Base-by-base conservation (phyloP, 2,888 invertebrate genomes). In the Eueremaeus valkanovi region DNA sequence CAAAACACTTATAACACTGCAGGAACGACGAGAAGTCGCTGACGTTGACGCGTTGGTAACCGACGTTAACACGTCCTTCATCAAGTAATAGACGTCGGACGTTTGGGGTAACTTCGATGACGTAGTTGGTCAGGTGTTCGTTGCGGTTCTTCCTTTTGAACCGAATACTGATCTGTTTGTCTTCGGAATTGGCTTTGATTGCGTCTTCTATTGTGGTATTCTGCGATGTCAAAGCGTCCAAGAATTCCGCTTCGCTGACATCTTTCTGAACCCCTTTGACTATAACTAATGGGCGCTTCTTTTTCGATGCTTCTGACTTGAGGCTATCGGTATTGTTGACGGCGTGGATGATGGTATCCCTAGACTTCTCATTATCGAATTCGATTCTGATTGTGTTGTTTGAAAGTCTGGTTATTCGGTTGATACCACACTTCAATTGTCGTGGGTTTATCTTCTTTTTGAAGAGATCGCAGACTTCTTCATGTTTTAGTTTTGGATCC, bases 241-340 rank as follows among this genome's bases (percentile, higher is more conserved):
- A 5, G 5, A 51, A 6, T 18, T 51, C 51, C 18, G 6, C 51
- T 21, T 51, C 51, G 18, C 40, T 40, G 8, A n/a, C n/a, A n/a
- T n/a, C n/a, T n/a, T n/a, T n/a, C n/a, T n/a, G n/a, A n/a, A n/a
- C n/a, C n/a, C n/a, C 40, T 40, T 40, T 40, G 11, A 40, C 8
- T 51, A 51, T 51, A 51, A 51, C 6, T 51, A 51, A 18, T 6
- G 51, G 51, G 18, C 21, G 18, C 21, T 21, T 51, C 51, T 51
- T 51, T 18, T 51, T 51, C 51, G 51, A 51, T 8, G 18, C 51
- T 51, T 51, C 51, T n/a, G 51, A 51, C 51, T n/a, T 51, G 51
- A 51, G 51, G 21, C 5, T 18, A 11, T 51, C 5, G 18, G 51
- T n/a, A 5, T 51, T 51, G 18, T 51, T 51, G 18, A 51, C 51